Base-by-base conservation (phyloP, 2,888 invertebrate genomes). In the Phlogophora meticulosa region DNA sequence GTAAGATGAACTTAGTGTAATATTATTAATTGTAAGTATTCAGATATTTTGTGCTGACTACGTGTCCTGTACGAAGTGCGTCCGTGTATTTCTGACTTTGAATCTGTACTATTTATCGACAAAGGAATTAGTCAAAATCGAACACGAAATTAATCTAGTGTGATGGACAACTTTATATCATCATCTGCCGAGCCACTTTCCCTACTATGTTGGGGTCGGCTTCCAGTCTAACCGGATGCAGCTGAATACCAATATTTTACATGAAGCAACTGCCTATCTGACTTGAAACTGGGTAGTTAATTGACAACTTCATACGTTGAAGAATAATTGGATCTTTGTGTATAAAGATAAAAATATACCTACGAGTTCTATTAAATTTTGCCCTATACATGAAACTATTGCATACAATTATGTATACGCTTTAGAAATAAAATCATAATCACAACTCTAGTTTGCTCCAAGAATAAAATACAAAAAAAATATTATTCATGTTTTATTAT, bases 41-140 rank as follows among this genome's bases (percentile, higher is more conserved):
- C 90, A 90, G 90, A 91, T 93, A 91, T 92, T 90, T 91, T 93
- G 90, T 91, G 92, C 90, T 91, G 89, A 88, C 77, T 90, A 85
- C 28, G 87, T 89, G 88, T 88, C 80, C 77, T 82, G 60, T 68
- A 80, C 74, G 76, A 71, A 66, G 78, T 80, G 87, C 82, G 86
- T 72, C 82, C 76, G 85, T 67, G 67, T 40, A 53, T 69, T 63
- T 59, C 58, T 13, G 20, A 43, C 62, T 74, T 61, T 55, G 69
- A 66, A 46, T 53, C 57, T 28, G 15, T 72, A 58, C 51, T 78
- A 61, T 65, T 79, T 74, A 43, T 56, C 38, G 53, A 57, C 65
- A 57, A 9, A 22, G 13, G 13, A 40, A 38, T 36, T 43, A 43
- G 9, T 43, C 11, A 11, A 22, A 28, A 42, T 42, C 1, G 7